Evolutionary conservation across 2,797 vertebrate genomes (phyloP).

Genomic region (Betta splendens): DNA sequence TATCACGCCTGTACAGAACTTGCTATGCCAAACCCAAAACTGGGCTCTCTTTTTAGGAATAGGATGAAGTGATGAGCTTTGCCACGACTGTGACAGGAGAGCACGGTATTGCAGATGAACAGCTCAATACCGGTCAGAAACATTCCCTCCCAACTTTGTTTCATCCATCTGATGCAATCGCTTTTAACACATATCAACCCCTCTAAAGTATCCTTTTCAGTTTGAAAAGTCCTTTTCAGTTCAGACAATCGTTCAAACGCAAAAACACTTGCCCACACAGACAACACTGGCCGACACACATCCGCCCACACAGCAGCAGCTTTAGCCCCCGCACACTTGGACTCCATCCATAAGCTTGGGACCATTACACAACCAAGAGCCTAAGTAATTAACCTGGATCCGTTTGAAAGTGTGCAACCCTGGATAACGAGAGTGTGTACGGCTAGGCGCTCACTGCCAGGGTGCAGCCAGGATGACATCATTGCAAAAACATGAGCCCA

Average conservation of each 20-base stretch:
- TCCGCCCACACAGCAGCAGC: constrained; percentile 31
- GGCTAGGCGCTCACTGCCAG: constrained; percentile 20
- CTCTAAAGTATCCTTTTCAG: constrained; percentile 12
- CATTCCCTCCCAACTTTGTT: not conserved
- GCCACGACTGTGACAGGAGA: not conserved
- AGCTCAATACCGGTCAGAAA: not conserved
- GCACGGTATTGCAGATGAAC: not conserved
- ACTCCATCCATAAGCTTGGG: constrained; percentile 51
- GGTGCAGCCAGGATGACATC: constrained; percentile 66
- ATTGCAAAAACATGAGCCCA: constrained; percentile 50
- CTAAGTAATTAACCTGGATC: constrained; percentile 66
- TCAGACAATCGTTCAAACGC: constrained; percentile 31
- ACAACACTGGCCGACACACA: constrained; percentile 37
- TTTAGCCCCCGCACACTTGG: constrained; percentile 45
- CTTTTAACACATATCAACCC: constrained; percentile 4
- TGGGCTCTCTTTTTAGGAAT: too few species aligned
- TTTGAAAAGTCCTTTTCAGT: constrained; percentile 23
- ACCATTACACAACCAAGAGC: constrained; percentile 65
- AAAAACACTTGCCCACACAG: constrained; percentile 24
- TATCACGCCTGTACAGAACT: too few species aligned
- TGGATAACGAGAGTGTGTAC: constrained; percentile 9
- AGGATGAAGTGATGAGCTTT: too few species aligned
- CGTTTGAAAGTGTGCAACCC: constrained; percentile 27
- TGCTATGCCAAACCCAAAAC: too few species aligned
- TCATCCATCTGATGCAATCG: constrained; percentile 14